phyloP scores from a whole-genome alignment of 2,113 vertebrate genomes.

The Sarotherodon lohbergeri region DNA sequence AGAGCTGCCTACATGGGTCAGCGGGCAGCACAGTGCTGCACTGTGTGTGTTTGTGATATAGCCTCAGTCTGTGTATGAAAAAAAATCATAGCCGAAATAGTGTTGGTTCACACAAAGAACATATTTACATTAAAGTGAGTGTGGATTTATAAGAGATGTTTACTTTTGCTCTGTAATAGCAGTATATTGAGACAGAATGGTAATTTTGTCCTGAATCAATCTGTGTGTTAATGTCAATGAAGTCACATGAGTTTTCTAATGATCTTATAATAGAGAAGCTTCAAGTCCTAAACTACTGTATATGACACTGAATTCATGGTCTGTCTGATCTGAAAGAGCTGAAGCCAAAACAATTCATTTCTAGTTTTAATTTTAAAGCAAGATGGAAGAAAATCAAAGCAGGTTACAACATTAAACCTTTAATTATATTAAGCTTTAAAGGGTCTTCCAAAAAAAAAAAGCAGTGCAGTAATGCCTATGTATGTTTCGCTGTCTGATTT shows the following conservation, averaged over 20 bases:
- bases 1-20: constrained; percentile 46
- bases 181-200: neutral
- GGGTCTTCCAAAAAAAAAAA: neutral
- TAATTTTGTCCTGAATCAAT: neutral
- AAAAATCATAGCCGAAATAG: neutral
- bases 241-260: neutral
- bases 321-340: neutral
- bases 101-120: neutral
- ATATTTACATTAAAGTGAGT: neutral
- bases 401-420: neutral
- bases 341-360: neutral
- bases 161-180: neutral
- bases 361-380: neutral
- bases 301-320: neutral
- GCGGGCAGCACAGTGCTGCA: neutral
- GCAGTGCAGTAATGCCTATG: neutral
- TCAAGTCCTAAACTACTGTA: neutral
- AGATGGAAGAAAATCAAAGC: neutral
- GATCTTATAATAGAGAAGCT: neutral
- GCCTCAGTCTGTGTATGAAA: neutral
- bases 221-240: neutral
- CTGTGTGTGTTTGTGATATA: neutral
- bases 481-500: neutral
- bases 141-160: neutral
- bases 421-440: neutral